Percentiles rank a stretch among this genome's conserved stretches.
These are phyloP conservation scores for Sorex fumeus DNA, from an alignment of 2,113 vertebrate genomes.

Conservation along the genomic window DNA sequence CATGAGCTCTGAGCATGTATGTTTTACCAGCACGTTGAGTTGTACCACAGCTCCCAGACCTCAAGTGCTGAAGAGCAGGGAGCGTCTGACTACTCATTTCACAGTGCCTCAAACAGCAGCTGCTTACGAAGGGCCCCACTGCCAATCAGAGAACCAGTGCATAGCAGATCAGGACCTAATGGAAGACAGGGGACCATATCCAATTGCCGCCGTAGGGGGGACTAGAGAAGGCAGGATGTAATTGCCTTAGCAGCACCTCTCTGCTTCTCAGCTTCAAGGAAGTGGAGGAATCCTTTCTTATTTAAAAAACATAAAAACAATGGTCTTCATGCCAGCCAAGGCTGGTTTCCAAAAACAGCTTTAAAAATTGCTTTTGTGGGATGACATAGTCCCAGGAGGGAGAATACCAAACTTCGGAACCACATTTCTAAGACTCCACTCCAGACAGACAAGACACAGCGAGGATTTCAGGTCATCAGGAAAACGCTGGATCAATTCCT, in stretches of 20 bases:
- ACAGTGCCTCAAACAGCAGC: neutral
- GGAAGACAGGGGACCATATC: neutral
- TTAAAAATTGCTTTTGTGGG: conserved; percentile 27
- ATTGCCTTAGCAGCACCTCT: conserved; percentile 7
- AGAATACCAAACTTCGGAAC: neutral
- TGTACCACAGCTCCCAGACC: accelerated
- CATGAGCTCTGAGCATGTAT: neutral
- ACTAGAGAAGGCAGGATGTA: neutral
- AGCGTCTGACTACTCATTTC: conserved; percentile 9
- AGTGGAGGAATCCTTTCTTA: conserved; percentile 44
- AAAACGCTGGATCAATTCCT: neutral
- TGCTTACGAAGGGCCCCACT: neutral
- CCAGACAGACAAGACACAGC: neutral
- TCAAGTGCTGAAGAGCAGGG: neutral
- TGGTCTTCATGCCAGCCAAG: neutral
- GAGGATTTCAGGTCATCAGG: conserved; percentile 1
- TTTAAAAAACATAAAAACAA: conserved; percentile 36
- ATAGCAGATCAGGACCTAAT: neutral
- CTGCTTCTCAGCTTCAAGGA: conserved; percentile 46
- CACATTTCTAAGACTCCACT: neutral
- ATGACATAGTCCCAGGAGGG: neutral
- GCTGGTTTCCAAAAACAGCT: conserved; percentile 44
- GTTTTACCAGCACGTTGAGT: neutral
- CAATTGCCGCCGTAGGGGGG: neutral
- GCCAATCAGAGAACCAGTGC: neutral